Percentiles rank a stretch among this genome's conserved stretches.
Evolutionary conservation across 2,113 vertebrate species (phyloP).

Genomic region (Eurystomus gularis): DNA sequence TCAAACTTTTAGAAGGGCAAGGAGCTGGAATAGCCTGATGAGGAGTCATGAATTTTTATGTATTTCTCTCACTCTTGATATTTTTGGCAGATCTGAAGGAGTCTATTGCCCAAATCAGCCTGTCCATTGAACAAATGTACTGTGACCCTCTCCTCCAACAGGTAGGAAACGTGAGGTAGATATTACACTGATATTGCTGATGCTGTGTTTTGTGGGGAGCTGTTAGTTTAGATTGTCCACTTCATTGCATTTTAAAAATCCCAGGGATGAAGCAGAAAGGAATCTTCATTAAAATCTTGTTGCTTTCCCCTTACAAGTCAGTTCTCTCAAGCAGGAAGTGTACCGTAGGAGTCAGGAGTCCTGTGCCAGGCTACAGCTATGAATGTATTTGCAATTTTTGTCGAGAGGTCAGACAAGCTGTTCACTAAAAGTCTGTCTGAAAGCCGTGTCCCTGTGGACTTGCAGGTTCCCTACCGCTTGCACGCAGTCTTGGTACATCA

Average conservation of each 20-base stretch:
- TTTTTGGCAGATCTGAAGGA: slow-evolving; percentile 84
- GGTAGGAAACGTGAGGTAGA: slow-evolving; percentile 63
- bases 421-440: background rate
- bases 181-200: background rate
- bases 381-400: background rate
- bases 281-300: background rate
- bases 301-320: background rate
- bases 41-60: background rate
- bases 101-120: slow-evolving; percentile 78
- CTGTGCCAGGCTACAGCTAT: background rate
- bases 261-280: background rate
- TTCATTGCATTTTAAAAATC: background rate
- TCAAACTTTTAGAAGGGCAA: background rate
- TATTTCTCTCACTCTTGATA: background rate
- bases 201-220: background rate
- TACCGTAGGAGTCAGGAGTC: background rate
- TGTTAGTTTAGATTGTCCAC: background rate
- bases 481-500: slow-evolving; percentile 95
- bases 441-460: accelerated
- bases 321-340: background rate
- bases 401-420: background rate
- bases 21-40: background rate
- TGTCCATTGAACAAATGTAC: slow-evolving; percentile 86
- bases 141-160: slow-evolving; percentile 87
- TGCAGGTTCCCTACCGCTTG: slow-evolving; percentile 91